Evolutionary conservation across 2,113 vertebrate species (phyloP), one percentile per base, ranked within the genome.

Genomic region (Propithecus coquereli): DNA sequence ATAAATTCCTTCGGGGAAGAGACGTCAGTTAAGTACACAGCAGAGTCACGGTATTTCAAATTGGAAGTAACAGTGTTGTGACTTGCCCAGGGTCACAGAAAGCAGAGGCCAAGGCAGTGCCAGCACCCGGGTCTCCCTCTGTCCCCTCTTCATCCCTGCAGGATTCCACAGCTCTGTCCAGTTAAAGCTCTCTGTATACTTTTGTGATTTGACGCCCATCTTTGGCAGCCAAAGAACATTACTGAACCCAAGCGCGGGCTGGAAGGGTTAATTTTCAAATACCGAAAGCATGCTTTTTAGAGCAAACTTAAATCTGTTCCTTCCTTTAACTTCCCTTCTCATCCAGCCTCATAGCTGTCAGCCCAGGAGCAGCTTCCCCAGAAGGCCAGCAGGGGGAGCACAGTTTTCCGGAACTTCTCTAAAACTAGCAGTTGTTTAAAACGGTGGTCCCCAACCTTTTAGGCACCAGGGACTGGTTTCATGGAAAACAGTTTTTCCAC

Each of bases 341-440:
- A 32, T 45, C 27, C 50, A 30, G 8, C 34, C 0, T 63, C 59
- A 20, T 37, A 12, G 47, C 43, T 74, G 11, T 65, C 22, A 47
- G 34, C 43, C 54, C 68, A 20, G 71, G 50, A 8, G 1, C 25
- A 71, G 20, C 50, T 93, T 77, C 76, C 34, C 17, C 45, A 1
- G 18, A 43, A 6, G 61, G 73, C 91, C 97, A 96, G 86, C 61
- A 96, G 94, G 73, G 80, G 83, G 82, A 77, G 66, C 1, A 57
- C n/a, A 9, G 4, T 63, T 34, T 63, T 20, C 37, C 17, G 17
- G 34, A 52, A 20, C 13, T 2, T 95, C 8, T 34, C 0, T 47
- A 87, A 85, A 93, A 37, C n/a, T 9, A 2, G 6, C 66, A 30
- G 20, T 37, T n/a, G 6, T 17, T 57, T 70, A 37, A 76, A 90